Base-by-base conservation (phyloP, 1,140 invertebrate species). In the Ips nitidus region DNA sequence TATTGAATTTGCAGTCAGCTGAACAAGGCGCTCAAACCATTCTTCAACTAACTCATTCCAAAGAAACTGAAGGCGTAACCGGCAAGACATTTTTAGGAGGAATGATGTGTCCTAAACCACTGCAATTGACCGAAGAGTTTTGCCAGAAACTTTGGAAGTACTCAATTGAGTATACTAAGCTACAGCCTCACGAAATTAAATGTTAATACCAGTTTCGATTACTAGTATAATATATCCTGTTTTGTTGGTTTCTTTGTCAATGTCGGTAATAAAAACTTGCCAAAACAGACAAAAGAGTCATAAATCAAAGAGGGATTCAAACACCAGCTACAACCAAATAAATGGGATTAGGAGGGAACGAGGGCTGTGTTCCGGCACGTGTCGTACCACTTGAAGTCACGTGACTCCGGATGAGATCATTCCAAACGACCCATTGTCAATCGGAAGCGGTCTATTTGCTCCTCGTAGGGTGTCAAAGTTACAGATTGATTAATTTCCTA, bases 1-100 rank as follows among this genome's bases (percentile, higher is more conserved):
- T 36, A 64, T 7, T 52, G 4, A 4, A 45, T 41, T 53, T 71
- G 66, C 53, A 72, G 68, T 64, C 58, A 2, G 2, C 68, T 5
- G 71, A 73, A 53, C 63, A 73, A 45, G 68, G 71, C 4, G 71
- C 68, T 38, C 71, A 72, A 61, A 73, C 71, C 40, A 39, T 59
- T 6, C 43, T 73, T 6, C 61, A 73, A 41, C 40, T 73, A 37
- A 64, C 71, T 2, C 45, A 50, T 52, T 41, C 68, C 4, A 55
- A 70, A 7, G 71, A 67, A 57, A 47, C 73, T 7, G 55, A 73
- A 63, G 50, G 60, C 2, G 39, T 73, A 2, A 74, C 43, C 6
- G 71, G 73, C 39, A 60, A 71, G 41, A 70, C 39, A 36, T 74
- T 73, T 56, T 7, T n/a, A 2, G 73, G 73, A 43, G 66, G 53